Conservation (phyloP, 2,113 vertebrate species). For the Spheniscus mendiculus region DNA sequence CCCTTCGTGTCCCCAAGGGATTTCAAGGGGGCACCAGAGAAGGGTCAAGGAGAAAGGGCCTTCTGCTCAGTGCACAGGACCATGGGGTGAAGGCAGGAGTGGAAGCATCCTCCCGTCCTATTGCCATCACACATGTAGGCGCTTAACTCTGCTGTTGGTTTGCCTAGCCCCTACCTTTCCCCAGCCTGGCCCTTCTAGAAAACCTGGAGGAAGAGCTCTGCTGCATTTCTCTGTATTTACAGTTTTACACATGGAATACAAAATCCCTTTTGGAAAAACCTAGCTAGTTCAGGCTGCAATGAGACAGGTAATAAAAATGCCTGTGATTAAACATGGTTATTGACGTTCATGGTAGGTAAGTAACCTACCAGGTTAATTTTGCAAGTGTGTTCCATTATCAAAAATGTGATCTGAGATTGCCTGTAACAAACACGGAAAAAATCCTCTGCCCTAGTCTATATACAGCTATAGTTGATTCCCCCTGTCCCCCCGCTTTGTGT, state of each 20-base stretch:
- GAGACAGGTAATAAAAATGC: constrained; percentile 46
- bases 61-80: neutral
- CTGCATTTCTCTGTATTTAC: constrained; percentile 46
- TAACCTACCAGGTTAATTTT: constrained; percentile 13
- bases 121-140: neutral
- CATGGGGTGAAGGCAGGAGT: neutral
- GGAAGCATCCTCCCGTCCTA: neutral
- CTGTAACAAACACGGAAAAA: constrained; percentile 53
- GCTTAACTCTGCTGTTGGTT: neutral
- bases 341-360: constrained; percentile 7
- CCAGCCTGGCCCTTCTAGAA: neutral
- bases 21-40: neutral
- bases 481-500: neutral
- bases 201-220: neutral
- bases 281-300: constrained; percentile 27
- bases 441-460: neutral
- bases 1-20: neutral
- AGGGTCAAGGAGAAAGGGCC: neutral
- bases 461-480: neutral
- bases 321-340: constrained; percentile 55
- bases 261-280: constrained; percentile 49
- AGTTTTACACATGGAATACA: constrained; percentile 2
- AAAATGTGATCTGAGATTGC: constrained; percentile 34
- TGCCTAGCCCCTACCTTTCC: neutral
- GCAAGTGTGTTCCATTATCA: neutral